Conservation (phyloP, 2,113 vertebrate genomes). For the Halcyon malimbica region DNA sequence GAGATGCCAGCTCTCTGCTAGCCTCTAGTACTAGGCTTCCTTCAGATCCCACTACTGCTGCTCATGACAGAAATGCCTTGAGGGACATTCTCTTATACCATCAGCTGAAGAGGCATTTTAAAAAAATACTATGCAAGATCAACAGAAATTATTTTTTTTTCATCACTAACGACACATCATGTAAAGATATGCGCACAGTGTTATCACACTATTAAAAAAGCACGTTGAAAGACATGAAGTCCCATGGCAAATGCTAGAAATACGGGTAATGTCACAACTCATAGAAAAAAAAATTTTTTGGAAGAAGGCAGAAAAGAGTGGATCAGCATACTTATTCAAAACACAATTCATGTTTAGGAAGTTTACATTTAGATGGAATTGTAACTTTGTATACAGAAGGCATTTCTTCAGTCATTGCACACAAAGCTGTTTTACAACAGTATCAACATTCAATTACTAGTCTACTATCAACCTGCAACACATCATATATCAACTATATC, state of each 20-base stretch:
- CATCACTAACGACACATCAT: neutral
- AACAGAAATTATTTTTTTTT: neutral
- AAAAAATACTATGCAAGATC: neutral
- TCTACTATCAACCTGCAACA: neutral
- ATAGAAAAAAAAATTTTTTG: neutral
- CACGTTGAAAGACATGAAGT: neutral
- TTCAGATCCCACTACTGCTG: neutral
- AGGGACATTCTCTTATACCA: neutral
- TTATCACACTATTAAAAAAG: neutral
- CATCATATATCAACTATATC: neutral
- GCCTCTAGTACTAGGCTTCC: neutral
- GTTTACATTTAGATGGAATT: neutral
- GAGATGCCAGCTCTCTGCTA: neutral
- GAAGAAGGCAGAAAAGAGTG: neutral
- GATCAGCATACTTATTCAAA: neutral
- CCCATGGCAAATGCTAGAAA: neutral
- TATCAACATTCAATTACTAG: neutral
- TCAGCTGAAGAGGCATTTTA: neutral
- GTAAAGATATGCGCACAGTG: neutral
- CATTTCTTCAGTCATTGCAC: neutral
- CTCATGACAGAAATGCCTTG: neutral
- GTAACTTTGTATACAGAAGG: neutral
- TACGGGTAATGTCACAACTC: neutral
- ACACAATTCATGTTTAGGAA: neutral
- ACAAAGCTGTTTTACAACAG: neutral